Percentiles rank a stretch among this genome's conserved stretches.
Conservation (phyloP, 2,888 invertebrate species). For the Coremacera marginata region DNA sequence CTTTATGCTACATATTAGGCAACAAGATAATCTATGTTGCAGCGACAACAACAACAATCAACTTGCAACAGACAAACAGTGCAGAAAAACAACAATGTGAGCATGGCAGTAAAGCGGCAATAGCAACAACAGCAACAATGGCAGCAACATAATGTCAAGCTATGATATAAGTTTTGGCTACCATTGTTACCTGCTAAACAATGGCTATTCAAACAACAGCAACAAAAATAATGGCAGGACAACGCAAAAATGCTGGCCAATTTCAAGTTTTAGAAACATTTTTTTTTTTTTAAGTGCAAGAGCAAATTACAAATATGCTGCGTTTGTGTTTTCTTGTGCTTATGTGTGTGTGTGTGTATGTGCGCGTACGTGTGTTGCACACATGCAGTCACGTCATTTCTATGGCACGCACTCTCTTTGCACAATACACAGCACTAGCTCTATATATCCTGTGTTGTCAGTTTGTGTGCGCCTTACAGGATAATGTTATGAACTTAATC, state of each 20-base stretch:
- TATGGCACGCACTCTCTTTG: background rate
- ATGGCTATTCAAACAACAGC: constrained; percentile 11
- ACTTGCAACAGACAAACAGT: background rate
- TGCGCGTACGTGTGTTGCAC: no score
- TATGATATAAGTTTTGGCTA: constrained; percentile 8
- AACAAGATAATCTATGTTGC: constrained; percentile 20
- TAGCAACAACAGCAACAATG: background rate
- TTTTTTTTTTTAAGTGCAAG: constrained; percentile 1
- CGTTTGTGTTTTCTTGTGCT: background rate
- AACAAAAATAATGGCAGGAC: background rate
- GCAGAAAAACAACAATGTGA: background rate
- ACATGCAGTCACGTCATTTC: background rate
- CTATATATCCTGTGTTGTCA: background rate
- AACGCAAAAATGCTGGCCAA: constrained; percentile 22
- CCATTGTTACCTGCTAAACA: constrained; percentile 36
- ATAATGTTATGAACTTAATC: constrained; percentile 39
- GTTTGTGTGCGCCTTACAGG: background rate
- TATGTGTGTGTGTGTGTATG: background rate
- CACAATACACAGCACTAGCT: no score
- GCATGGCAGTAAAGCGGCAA: background rate
- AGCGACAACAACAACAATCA: background rate
- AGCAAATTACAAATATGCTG: background rate
- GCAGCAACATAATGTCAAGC: constrained; percentile 16
- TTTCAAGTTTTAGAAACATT: constrained; percentile 21
- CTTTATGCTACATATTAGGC: constrained; percentile 31